These are phyloP conservation scores for Calliphora vicina DNA, from an alignment of 1,140 invertebrate species.

Conservation along the genomic window DNA sequence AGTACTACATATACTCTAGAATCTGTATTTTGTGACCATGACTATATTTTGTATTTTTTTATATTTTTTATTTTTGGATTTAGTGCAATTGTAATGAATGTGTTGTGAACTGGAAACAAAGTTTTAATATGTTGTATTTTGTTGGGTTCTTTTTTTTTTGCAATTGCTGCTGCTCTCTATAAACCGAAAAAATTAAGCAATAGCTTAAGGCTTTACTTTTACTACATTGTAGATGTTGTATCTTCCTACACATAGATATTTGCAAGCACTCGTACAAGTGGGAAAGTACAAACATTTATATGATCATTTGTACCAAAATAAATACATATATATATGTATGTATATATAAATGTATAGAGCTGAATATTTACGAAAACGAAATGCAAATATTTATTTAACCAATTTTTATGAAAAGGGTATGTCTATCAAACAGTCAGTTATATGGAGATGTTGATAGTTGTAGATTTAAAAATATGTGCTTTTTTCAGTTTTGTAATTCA, in stretches of 20 bases:
- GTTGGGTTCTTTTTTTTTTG: not conserved
- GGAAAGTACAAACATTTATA: too few relatives aligned
- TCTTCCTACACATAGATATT: not conserved
- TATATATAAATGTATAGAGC: too few relatives aligned
- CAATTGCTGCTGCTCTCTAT: not conserved
- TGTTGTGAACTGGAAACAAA: not conserved
- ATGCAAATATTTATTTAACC: not conserved
- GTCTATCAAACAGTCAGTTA: not conserved
- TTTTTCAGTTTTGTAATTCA: not conserved
- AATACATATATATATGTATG: too few relatives aligned
- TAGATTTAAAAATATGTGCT: not conserved
- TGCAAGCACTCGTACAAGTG: too few relatives aligned
- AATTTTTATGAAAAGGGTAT: not conserved
- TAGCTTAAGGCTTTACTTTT: not conserved
- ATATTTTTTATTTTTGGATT: not conserved
- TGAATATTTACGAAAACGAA: too few relatives aligned
- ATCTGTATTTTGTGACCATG: not conserved
- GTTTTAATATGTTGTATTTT: not conserved
- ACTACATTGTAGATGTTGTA: not conserved
- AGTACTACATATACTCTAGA: not conserved
- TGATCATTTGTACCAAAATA: too few relatives aligned
- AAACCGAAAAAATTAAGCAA: not conserved
- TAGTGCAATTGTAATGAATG: not conserved
- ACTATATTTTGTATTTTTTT: not conserved
- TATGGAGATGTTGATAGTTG: not conserved